Percentiles rank a stretch among this genome's conserved stretches.
These are phyloP conservation scores for Aphodius sticticus DNA, from an alignment of 2,888 invertebrate genomes.

Conservation along the genomic window DNA sequence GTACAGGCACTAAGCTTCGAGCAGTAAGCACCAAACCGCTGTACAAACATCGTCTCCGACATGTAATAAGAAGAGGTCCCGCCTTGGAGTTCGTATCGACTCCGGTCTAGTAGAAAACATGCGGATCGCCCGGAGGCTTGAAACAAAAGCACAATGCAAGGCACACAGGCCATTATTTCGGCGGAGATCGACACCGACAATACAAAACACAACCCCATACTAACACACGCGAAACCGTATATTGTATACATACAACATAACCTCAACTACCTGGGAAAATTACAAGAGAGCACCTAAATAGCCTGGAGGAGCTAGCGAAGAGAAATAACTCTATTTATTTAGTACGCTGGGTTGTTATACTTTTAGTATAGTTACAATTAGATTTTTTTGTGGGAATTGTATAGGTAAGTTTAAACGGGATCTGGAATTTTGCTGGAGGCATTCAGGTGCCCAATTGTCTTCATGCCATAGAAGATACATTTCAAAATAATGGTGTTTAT, in stretches of 20 bases:
- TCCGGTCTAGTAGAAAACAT: not conserved
- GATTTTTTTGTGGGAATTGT: not conserved
- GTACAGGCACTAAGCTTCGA: too few species aligned
- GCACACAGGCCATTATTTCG: not conserved
- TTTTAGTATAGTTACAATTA: not conserved
- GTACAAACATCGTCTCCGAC: not conserved
- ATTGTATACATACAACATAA: not conserved
- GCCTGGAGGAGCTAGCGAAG: not conserved
- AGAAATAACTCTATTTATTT: slow-evolving; percentile 4
- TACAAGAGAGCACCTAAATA: not conserved
- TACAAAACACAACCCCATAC: not conserved
- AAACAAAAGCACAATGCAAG: not conserved
- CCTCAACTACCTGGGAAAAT: not conserved
- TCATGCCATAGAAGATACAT: too few species aligned
- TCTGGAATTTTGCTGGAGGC: too few species aligned
- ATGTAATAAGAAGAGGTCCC: not conserved
- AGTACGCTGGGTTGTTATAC: not conserved
- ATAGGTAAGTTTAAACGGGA: too few species aligned
- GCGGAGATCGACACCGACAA: not conserved
- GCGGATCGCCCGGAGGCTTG: not conserved
- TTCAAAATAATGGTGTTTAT: too few species aligned
- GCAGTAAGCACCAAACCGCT: not conserved
- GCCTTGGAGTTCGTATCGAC: not conserved
- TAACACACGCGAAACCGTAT: not conserved
- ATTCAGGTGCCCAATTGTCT: too few species aligned